A percentile compares a stretch with the other conserved stretches of the same genome.
phyloP scores from a whole-genome alignment of 2,797 vertebrate genomes.

The Holocentrus rufus region DNA sequence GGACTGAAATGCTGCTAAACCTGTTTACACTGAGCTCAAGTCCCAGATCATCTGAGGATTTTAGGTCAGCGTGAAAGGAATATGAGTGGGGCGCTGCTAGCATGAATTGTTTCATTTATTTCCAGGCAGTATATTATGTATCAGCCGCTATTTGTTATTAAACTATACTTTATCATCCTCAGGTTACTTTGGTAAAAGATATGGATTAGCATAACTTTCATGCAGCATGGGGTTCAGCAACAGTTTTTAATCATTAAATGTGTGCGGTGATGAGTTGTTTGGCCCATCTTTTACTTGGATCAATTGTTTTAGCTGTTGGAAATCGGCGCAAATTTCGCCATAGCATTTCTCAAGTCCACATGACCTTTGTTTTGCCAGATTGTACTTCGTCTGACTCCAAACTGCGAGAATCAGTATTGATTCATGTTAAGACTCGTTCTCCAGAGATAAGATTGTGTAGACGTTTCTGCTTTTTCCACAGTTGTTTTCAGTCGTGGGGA shows the following conservation, averaged over 20 bases:
- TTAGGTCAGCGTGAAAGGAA: too few species aligned
- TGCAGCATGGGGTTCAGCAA: constrained; percentile 21
- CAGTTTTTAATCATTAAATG: constrained; percentile 25
- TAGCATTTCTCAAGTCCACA: constrained; percentile 11
- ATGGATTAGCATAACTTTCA: constrained; percentile 29
- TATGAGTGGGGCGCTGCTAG: not conserved
- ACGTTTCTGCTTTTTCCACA: constrained; percentile 38
- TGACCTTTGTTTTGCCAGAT: constrained; percentile 44
- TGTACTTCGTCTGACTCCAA: constrained; percentile 25
- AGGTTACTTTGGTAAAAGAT: constrained; percentile 17
- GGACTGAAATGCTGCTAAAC: too few species aligned
- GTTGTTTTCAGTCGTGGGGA: constrained; percentile 48
- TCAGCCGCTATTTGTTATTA: constrained; percentile 5
- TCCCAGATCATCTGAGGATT: too few species aligned
- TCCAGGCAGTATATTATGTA: not conserved
- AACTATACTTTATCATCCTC: constrained; percentile 15
- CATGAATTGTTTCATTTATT: constrained; percentile 5
- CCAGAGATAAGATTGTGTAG: constrained; percentile 41
- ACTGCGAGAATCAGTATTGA: constrained; percentile 64
- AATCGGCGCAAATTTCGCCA: constrained; percentile 8
- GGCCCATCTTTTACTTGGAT: constrained; percentile 1
- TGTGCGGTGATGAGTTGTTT: constrained; percentile 9
- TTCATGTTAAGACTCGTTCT: constrained; percentile 58
- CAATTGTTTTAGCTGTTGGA: constrained; percentile 24
- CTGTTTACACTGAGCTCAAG: too few species aligned